phyloP scores from a whole-genome alignment of 2,888 invertebrate species.

The Gibbula magus region DNA sequence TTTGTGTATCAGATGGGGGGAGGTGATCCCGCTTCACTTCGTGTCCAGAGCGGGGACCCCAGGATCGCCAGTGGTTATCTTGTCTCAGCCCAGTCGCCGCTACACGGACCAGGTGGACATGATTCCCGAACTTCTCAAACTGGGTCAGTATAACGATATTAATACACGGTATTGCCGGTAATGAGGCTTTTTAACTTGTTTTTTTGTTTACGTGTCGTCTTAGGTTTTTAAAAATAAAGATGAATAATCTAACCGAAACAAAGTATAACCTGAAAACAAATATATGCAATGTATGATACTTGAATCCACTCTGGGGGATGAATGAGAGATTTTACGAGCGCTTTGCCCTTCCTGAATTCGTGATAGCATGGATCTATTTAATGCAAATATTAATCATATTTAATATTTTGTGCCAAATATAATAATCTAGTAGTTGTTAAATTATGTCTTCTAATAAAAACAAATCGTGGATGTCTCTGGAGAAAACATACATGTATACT shows the following conservation, averaged over 20 bases:
- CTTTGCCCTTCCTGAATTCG: too few species aligned
- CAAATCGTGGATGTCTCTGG: too few species aligned
- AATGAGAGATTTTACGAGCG: too few species aligned
- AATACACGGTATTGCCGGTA: neutral
- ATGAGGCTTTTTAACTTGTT: neutral
- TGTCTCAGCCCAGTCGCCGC: slow-evolving; percentile 59
- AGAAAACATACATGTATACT: too few species aligned
- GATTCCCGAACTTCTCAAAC: slow-evolving; percentile 54
- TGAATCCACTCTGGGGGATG: too few species aligned
- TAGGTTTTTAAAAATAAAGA: neutral
- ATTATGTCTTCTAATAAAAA: too few species aligned
- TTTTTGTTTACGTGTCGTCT: neutral
- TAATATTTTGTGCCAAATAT: too few species aligned
- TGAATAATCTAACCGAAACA: neutral
- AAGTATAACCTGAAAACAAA: too few species aligned
- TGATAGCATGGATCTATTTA: too few species aligned
- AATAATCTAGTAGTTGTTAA: too few species aligned
- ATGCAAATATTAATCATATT: too few species aligned
- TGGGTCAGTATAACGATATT: slow-evolving; percentile 50
- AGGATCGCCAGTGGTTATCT: slow-evolving; percentile 42
- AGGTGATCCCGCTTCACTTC: slow-evolving; percentile 57
- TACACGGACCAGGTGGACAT: slow-evolving; percentile 56
- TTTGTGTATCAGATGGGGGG: slow-evolving; percentile 51
- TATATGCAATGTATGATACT: too few species aligned
- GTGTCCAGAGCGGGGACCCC: slow-evolving; percentile 40